Percentiles rank a stretch among this genome's conserved stretches.
These are phyloP conservation scores for Ceratina calcarata DNA, from an alignment of 1,140 invertebrate genomes.

Conservation along the genomic window DNA sequence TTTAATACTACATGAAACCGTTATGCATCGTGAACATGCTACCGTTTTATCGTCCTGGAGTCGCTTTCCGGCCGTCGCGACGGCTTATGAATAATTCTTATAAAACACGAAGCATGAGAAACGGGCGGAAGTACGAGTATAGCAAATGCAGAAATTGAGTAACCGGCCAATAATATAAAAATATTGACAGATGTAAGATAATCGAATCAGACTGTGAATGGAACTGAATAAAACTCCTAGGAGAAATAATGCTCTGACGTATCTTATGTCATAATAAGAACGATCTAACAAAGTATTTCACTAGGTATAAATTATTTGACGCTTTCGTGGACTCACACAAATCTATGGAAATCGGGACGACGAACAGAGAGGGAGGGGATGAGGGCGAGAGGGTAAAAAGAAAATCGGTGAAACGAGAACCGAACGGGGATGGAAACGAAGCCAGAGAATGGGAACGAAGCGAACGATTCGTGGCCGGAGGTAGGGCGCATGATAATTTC, in stretches of 20 bases:
- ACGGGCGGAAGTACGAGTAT: neutral
- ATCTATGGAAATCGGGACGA: constrained; percentile 35
- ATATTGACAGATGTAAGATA: neutral
- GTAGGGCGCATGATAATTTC: constrained; percentile 39
- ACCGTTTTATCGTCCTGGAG: constrained; percentile 4
- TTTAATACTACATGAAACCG: constrained; percentile 10
- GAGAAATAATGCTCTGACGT: neutral
- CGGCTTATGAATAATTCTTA: constrained; percentile 7
- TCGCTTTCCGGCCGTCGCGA: neutral
- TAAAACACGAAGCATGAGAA: neutral
- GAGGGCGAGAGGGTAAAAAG: neutral
- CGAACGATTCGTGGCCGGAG: constrained; percentile 22
- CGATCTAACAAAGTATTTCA: constrained; percentile 16
- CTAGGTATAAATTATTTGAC: constrained; percentile 34
- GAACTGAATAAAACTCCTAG: neutral
- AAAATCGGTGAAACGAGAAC: neutral
- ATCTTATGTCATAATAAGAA: neutral
- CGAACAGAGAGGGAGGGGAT: no score
- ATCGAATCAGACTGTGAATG: neutral
- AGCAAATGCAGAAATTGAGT: neutral
- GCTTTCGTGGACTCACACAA: constrained; percentile 57
- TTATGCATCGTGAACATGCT: neutral
- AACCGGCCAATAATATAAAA: no score
- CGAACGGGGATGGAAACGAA: neutral
- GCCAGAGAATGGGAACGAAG: constrained; percentile 23